Base-by-base conservation (phyloP, 1,140 invertebrate species). In the Penaeus japonicus region DNA sequence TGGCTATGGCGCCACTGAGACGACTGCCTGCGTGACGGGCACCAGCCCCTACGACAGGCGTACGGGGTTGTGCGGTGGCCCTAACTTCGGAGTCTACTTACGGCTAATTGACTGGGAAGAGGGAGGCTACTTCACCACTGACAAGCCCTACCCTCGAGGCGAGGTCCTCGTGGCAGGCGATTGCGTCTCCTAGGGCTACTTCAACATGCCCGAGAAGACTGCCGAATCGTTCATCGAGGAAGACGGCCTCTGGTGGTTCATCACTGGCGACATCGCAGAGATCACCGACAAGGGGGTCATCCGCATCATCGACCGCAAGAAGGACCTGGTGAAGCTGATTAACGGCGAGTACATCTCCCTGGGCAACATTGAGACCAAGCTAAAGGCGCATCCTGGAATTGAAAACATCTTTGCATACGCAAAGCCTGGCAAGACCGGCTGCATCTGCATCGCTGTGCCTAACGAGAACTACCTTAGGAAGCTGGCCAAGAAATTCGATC, bases 1-100 rank as follows among this genome's bases (percentile, higher is more conserved):
- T 92, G 99, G 98, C 75, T 99, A 99, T 93, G 99, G 98, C 15
- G 94, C 99, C 55, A 99, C 99, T 1, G 98, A 99, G 94, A 99
- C 98, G 17, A 96, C 96, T 91, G 98, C 97, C 3, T 97, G 96
- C 91, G 97, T 97, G 35, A 96, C 97, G 24, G 96, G 98, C 83
- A 96, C 97, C 95, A 96, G 98, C 92, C 93, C 96, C 96, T 93
- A 93, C 94, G 94, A 90, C 59, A 24, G 22, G 55, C 57, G 88
- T 17, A 89, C 90, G 17, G 90, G 91, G 22, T 89, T 90, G 30
- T 89, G 89, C 54, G 91, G 91, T 20, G 87, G 90, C 22, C 91
- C 91, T 4, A 89, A 90, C 39, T 27, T 79, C 87, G 80, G 47
- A 30, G 87, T 91, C 18, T 27, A 81, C 17, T 53, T 95, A 57